These are phyloP conservation scores for Podarcis raffonei DNA, from an alignment of 2,113 vertebrate genomes.

Conservation along the genomic window DNA sequence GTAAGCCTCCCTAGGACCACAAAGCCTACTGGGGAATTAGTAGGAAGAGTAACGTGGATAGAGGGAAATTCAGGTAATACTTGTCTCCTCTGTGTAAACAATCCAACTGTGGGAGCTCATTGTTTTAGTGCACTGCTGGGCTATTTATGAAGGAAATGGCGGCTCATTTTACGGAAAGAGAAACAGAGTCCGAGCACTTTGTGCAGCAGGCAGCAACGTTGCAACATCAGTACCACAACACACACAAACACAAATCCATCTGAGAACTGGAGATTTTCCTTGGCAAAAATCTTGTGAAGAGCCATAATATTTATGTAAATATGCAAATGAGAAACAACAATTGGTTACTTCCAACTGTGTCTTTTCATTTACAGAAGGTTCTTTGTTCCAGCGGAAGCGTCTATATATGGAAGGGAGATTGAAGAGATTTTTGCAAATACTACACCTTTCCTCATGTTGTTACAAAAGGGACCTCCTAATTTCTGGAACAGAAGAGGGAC, in stretches of 20 bases:
- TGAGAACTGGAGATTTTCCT: neutral
- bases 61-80: neutral
- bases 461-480: too few species aligned
- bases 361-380: too few species aligned
- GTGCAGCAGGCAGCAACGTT: neutral
- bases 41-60: slow-evolving; percentile 32
- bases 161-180: slow-evolving; percentile 2
- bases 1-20: neutral
- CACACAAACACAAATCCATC: neutral
- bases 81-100: neutral
- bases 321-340: too few species aligned
- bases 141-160: slow-evolving; percentile 21
- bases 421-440: too few species aligned
- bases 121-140: slow-evolving; percentile 10
- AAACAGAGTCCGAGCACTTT: neutral
- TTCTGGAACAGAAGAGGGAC: too few species aligned
- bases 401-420: too few species aligned
- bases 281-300: neutral
- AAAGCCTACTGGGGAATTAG: neutral
- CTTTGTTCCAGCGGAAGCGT: too few species aligned
- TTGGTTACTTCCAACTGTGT: too few species aligned
- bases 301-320: neutral
- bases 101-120: neutral
- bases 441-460: too few species aligned
- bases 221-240: neutral